These are phyloP conservation scores for Siniperca obscura DNA, from an alignment of 2,797 vertebrate genomes.

Conservation along the genomic window DNA sequence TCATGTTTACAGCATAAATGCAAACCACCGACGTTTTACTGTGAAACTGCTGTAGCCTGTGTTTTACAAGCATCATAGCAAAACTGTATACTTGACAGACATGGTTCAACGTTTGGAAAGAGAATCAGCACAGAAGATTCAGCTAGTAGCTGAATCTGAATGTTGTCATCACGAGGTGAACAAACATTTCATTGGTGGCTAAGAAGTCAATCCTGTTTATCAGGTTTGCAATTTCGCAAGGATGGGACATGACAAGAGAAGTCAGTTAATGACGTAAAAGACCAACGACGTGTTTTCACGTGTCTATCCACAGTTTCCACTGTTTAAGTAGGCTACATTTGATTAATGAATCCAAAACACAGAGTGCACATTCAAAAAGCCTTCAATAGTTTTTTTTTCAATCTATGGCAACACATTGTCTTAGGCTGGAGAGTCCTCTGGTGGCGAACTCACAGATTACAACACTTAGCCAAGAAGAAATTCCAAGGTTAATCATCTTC, in stretches of 20 bases:
- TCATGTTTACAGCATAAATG: not conserved
- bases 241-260: not conserved
- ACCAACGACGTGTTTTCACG: not conserved
- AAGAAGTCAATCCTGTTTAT: not conserved
- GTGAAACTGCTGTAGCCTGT: not conserved
- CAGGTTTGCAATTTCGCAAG: not conserved
- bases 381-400: not conserved
- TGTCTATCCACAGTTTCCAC: not conserved
- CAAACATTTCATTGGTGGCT: not conserved
- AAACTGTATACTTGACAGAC: not conserved
- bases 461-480: not conserved
- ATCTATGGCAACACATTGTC: not conserved
- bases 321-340: not conserved
- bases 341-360: not conserved
- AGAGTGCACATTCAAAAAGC: not conserved
- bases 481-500: not conserved
- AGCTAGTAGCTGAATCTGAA: no score
- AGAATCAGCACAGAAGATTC: not conserved
- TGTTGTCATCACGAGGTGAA: not conserved
- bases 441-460: slow-evolving; percentile 39
- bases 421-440: slow-evolving; percentile 51
- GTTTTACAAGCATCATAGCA: not conserved
- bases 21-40: not conserved
- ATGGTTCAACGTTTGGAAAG: not conserved
- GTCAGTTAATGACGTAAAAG: not conserved